Evolutionary conservation across 1,140 invertebrate genomes (phyloP).

Genomic region (Platorchestia sp.): DNA sequence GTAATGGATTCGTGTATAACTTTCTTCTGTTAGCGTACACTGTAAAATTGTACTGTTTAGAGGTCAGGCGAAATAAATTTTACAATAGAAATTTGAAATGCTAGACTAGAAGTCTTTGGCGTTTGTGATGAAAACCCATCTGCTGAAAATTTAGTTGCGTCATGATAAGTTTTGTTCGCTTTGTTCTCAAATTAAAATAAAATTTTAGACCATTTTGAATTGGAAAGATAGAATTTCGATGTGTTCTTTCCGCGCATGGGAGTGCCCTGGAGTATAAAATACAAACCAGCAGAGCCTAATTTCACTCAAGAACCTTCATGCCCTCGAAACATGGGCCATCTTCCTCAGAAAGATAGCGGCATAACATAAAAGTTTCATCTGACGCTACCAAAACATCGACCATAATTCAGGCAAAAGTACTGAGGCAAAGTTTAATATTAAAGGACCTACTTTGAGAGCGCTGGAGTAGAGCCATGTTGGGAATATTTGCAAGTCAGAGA

Average conservation of each 20-base stretch:
- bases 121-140: not conserved
- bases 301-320: not conserved
- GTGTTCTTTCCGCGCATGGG: not conserved
- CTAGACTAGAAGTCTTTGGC: too few species aligned
- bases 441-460: not conserved
- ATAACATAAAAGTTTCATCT: not conserved
- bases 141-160: not conserved
- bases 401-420: not conserved
- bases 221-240: not conserved
- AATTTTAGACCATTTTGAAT: not conserved
- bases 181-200: not conserved
- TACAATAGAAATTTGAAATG: too few species aligned
- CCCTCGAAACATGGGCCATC: not conserved
- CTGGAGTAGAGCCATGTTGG: slow-evolving; percentile 3
- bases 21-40: too few species aligned
- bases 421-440: not conserved
- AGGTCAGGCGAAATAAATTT: too few species aligned
- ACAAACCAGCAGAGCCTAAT: not conserved
- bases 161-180: too few species aligned
- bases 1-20: not conserved
- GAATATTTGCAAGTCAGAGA: slow-evolving; percentile 19
- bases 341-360: not conserved
- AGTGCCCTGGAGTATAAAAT: not conserved
- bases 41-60: too few species aligned
- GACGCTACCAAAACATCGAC: not conserved